Conservation (phyloP, 2,888 invertebrate species). For the Dexiosoma caninum region DNA sequence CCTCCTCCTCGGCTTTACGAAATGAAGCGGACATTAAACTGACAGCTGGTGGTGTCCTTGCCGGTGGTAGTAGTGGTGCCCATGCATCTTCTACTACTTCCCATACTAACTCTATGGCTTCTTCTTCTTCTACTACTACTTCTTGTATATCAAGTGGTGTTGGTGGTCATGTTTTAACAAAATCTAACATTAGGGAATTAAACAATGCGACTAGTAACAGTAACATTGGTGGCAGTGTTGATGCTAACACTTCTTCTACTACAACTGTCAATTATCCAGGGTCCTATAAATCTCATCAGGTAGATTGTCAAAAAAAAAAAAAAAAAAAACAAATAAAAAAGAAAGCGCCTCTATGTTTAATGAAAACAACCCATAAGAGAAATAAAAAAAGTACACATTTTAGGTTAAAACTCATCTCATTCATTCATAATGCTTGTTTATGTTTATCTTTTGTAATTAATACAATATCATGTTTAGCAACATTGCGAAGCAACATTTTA, state of each 20-base stretch:
- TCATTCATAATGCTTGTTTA: slow-evolving; percentile 52
- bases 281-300: slow-evolving; percentile 60
- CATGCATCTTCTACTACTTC: slow-evolving; percentile 1
- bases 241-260: slow-evolving; percentile 53
- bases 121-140: slow-evolving; percentile 10
- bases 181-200: slow-evolving; percentile 45
- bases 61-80: slow-evolving; percentile 26
- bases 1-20: slow-evolving; percentile 46
- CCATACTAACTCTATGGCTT: slow-evolving; percentile 3
- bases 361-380: neutral
- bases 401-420: slow-evolving; percentile 54
- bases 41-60: slow-evolving; percentile 34
- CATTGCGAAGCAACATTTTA: slow-evolving; percentile 58
- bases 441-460: slow-evolving; percentile 29
- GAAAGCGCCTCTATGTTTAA: slow-evolving; percentile 51
- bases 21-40: slow-evolving; percentile 51
- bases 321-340: neutral
- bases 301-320: slow-evolving; percentile 53
- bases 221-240: slow-evolving; percentile 49
- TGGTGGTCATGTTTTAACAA: slow-evolving; percentile 56
- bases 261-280: slow-evolving; percentile 54
- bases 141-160: slow-evolving; percentile 41
- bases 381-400: slow-evolving; percentile 28
- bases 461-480: slow-evolving; percentile 39
- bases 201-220: slow-evolving; percentile 19